These are phyloP conservation scores for Halichoerus grypus DNA, from an alignment of 2,113 vertebrate genomes.

Conservation along the genomic window DNA sequence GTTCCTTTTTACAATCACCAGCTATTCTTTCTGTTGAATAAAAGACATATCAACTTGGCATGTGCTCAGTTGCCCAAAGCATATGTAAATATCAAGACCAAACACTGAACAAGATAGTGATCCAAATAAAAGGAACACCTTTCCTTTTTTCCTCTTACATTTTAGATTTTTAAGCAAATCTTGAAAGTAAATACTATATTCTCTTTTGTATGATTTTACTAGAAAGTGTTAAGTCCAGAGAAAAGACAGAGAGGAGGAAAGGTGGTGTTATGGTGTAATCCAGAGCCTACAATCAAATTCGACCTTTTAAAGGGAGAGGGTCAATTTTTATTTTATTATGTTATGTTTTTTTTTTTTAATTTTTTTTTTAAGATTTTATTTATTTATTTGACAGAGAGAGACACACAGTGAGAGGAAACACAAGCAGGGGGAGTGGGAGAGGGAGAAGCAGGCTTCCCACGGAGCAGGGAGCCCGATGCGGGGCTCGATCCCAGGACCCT, in stretches of 20 bases:
- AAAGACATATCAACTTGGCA: conserved; percentile 54
- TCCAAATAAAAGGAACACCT: background rate
- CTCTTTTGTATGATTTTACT: background rate
- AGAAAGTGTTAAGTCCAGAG: background rate
- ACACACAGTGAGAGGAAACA: too few relatives aligned
- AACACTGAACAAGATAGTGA: background rate
- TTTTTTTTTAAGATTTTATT: too few relatives aligned
- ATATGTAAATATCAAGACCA: conserved; percentile 37
- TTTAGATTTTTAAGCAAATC: conserved; percentile 58
- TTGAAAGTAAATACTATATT: conserved; percentile 61
- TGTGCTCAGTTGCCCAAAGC: conserved; percentile 9
- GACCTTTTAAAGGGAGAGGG: background rate
- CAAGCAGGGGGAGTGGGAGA: too few relatives aligned
- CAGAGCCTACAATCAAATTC: background rate
- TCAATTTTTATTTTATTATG: background rate
- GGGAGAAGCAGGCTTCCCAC: too few relatives aligned
- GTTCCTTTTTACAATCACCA: background rate
- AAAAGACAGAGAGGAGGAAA: background rate
- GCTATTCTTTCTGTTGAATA: background rate
- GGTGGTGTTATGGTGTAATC: background rate
- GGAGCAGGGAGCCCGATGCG: too few relatives aligned
- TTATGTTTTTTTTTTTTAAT: too few relatives aligned
- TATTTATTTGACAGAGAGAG: too few relatives aligned
- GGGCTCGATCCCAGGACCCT: too few relatives aligned
- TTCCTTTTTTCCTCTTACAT: background rate